Conservation (phyloP, 2,888 invertebrate species). For the Bedellia somnulentella region DNA sequence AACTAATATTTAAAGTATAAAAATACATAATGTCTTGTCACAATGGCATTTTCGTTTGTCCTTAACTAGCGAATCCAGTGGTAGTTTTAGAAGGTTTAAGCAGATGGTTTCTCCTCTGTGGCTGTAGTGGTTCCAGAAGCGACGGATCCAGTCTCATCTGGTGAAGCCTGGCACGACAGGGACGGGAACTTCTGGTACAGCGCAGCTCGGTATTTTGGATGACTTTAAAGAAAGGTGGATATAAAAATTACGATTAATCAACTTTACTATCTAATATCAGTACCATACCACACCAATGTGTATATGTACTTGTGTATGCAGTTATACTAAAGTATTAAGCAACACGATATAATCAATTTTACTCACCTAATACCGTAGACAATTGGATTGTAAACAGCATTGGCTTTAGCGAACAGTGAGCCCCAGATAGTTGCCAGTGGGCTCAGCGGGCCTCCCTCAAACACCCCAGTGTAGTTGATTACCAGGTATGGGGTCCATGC, state of each 20-base stretch:
- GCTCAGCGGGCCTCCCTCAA: slow-evolving; percentile 71
- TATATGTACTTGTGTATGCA: too few relatives aligned
- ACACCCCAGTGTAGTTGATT: slow-evolving; percentile 80
- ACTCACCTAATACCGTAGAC: slow-evolving; percentile 85
- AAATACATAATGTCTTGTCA: too few relatives aligned
- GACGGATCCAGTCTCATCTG: slow-evolving; percentile 66
- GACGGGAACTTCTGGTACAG: slow-evolving; percentile 78
- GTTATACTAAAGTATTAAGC: too few relatives aligned
- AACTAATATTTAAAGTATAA: slow-evolving; percentile 17
- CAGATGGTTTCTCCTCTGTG: slow-evolving; percentile 67
- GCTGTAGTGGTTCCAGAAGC: slow-evolving; percentile 70
- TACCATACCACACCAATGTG: too few relatives aligned
- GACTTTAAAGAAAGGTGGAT: slow-evolving; percentile 47
- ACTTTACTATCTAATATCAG: background rate
- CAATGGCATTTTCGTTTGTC: too few relatives aligned
- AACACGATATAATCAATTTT: too few relatives aligned
- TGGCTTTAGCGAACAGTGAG: slow-evolving; percentile 89
- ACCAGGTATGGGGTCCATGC: slow-evolving; percentile 91
- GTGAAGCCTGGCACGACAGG: slow-evolving; percentile 65
- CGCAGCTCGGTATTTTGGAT: slow-evolving; percentile 78
- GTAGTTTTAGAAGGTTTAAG: too few relatives aligned
- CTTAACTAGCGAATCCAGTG: too few relatives aligned
- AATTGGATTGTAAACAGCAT: slow-evolving; percentile 88
- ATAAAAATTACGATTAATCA: background rate
- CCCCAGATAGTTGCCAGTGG: slow-evolving; percentile 87